A percentile compares a stretch with the other conserved stretches of the same genome.
phyloP scores from a whole-genome alignment of 2,888 invertebrate genomes.

The Pharmacophagus antenor region DNA sequence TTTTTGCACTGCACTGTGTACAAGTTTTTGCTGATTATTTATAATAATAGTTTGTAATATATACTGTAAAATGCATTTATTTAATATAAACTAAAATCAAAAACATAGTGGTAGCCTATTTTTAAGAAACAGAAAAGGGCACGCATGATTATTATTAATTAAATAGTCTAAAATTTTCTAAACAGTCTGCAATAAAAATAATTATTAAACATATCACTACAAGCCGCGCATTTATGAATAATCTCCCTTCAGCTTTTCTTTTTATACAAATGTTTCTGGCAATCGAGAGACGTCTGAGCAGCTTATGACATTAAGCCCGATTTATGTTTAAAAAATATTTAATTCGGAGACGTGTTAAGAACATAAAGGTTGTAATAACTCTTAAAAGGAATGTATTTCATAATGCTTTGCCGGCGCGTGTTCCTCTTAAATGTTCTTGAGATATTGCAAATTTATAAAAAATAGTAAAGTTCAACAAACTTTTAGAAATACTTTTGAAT shows the following conservation, averaged over 20 bases:
- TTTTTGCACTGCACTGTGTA: no score
- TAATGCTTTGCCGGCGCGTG: constrained; percentile 32
- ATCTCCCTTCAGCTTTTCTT: constrained; percentile 57
- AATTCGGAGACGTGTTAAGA: constrained; percentile 70
- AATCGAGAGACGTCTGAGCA: constrained; percentile 55
- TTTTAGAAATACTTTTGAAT: background rate
- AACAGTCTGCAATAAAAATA: constrained; percentile 36
- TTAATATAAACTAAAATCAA: no score
- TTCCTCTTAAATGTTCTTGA: constrained; percentile 7
- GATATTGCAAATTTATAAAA: background rate
- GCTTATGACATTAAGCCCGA: constrained; percentile 72
- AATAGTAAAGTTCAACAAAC: background rate
- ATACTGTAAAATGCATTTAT: no score
- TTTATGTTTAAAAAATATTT: constrained; percentile 69
- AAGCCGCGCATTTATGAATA: constrained; percentile 51
- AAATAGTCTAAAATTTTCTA: background rate
- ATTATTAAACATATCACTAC: constrained; percentile 47
- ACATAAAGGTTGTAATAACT: constrained; percentile 61
- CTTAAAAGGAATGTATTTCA: constrained; percentile 40
- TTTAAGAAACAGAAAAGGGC: no score
- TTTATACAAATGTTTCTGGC: constrained; percentile 70
- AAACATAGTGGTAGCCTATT: no score
- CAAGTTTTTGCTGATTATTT: no score
- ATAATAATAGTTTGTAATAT: no score
- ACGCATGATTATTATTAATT: no score